Evolutionary conservation across 1,140 invertebrate genomes (phyloP).

Genomic region (Zaprionus tsacasi): DNA sequence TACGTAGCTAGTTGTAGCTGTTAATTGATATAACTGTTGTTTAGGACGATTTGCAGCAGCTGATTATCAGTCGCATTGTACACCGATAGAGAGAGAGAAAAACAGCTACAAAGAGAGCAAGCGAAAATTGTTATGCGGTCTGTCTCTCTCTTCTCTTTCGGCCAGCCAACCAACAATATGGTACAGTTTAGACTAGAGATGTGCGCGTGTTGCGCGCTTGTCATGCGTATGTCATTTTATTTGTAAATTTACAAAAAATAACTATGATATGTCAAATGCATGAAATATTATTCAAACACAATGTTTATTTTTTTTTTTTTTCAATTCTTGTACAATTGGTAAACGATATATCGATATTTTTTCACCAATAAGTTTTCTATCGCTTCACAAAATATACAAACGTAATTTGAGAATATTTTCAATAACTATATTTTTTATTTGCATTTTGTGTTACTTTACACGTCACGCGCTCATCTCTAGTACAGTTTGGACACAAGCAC

Average conservation of each 20-base stretch:
- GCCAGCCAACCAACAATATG: constrained; percentile 59
- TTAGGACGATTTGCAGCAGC: constrained; percentile 39
- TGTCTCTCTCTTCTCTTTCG: constrained; percentile 5
- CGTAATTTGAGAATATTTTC: neutral
- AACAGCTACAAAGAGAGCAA: constrained; percentile 15
- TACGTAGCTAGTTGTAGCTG: constrained; percentile 21
- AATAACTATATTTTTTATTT: neutral
- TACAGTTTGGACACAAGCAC: constrained; percentile 41
- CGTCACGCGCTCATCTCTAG: constrained; percentile 42
- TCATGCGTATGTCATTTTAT: neutral
- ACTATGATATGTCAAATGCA: neutral
- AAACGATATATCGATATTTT: neutral
- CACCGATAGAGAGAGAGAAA: constrained; percentile 18
- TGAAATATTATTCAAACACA: neutral
- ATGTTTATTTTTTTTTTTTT: neutral
- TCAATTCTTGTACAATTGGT: neutral
- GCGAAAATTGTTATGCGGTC: constrained; percentile 22
- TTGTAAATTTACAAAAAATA: neutral
- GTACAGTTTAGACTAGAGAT: constrained; percentile 67
- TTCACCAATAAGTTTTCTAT: neutral
- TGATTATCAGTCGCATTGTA: constrained; percentile 55
- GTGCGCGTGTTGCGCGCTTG: constrained; percentile 2
- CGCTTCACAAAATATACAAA: neutral
- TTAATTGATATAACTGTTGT: constrained; percentile 47
- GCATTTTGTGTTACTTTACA: neutral